These are phyloP conservation scores for Drosophila pseudoobscura DNA, from an alignment of 1,140 invertebrate species.

Conservation along the genomic window DNA sequence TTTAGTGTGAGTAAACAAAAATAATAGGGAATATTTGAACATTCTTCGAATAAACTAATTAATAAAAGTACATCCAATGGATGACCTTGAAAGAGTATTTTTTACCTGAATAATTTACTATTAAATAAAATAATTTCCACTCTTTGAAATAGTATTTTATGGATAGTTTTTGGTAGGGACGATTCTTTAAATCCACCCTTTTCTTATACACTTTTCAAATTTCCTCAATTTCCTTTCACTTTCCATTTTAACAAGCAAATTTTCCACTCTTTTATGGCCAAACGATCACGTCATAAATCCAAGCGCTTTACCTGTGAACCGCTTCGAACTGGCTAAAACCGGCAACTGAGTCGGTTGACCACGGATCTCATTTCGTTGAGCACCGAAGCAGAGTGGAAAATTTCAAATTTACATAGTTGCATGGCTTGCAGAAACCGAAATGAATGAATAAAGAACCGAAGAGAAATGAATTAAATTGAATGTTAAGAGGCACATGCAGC, in stretches of 20 bases:
- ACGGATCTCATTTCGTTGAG: not conserved
- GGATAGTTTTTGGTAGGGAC: not conserved
- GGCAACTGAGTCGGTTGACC: slow-evolving; percentile 14
- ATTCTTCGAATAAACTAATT: too few relatives aligned
- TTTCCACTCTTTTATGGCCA: slow-evolving; percentile 3
- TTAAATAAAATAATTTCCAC: too few relatives aligned
- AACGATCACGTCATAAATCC: not conserved
- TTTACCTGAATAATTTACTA: not conserved
- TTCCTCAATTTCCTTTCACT: not conserved
- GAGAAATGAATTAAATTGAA: not conserved
- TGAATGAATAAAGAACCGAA: not conserved
- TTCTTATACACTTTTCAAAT: not conserved
- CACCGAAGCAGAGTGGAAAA: slow-evolving; percentile 17
- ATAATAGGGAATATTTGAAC: not conserved
- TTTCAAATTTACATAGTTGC: slow-evolving; percentile 32
- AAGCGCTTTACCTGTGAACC: slow-evolving; percentile 13
- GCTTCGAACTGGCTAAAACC: slow-evolving; percentile 52
- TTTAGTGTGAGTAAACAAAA: slow-evolving; percentile 4
- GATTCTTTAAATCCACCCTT: not conserved
- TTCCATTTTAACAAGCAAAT: not conserved
- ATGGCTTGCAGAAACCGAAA: slow-evolving; percentile 24
- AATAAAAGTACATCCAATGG: too few relatives aligned
- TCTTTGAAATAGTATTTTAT: not conserved
- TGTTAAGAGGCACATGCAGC: not conserved
- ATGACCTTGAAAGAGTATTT: not conserved